phyloP scores from a whole-genome alignment of 2,888 invertebrate genomes.

The Geotrupes spiniger region DNA sequence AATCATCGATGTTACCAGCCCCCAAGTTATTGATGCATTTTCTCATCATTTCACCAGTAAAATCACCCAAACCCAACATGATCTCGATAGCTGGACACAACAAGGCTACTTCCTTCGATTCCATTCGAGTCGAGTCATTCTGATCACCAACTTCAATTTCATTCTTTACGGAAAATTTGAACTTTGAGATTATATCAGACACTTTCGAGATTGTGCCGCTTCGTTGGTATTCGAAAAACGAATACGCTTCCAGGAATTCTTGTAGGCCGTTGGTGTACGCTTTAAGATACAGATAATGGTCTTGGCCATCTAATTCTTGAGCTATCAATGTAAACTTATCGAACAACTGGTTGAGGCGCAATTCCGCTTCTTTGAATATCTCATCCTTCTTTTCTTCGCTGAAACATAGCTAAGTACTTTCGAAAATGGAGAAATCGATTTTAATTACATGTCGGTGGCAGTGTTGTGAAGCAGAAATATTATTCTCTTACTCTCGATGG shows the following conservation, averaged over 20 bases:
- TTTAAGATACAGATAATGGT: constrained; percentile 65
- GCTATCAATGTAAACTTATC: constrained; percentile 67
- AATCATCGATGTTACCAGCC: constrained; percentile 69
- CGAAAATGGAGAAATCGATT: not conserved
- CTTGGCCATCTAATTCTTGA: constrained; percentile 67
- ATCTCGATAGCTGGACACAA: constrained; percentile 55
- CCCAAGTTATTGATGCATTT: constrained; percentile 80
- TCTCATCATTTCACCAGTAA: constrained; percentile 90
- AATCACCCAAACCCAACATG: constrained; percentile 78
- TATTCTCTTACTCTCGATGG: constrained; percentile 86
- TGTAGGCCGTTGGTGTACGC: constrained; percentile 69
- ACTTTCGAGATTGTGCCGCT: constrained; percentile 42
- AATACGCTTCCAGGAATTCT: constrained; percentile 84
- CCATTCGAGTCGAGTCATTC: constrained; percentile 24
- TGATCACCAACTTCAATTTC: not conserved
- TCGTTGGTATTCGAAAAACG: constrained; percentile 70
- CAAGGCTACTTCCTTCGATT: constrained; percentile 29
- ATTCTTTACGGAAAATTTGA: constrained; percentile 7
- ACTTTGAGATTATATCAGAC: constrained; percentile 9
- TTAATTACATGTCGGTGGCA: constrained; percentile 49
- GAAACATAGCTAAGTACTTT: constrained; percentile 22
- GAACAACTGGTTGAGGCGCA: constrained; percentile 63
- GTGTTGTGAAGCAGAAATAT: constrained; percentile 83
- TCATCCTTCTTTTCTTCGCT: constrained; percentile 57
- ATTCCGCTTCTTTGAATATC: constrained; percentile 62